Conservation (phyloP, 2,888 invertebrate species). For the Lathronympha strigana region DNA sequence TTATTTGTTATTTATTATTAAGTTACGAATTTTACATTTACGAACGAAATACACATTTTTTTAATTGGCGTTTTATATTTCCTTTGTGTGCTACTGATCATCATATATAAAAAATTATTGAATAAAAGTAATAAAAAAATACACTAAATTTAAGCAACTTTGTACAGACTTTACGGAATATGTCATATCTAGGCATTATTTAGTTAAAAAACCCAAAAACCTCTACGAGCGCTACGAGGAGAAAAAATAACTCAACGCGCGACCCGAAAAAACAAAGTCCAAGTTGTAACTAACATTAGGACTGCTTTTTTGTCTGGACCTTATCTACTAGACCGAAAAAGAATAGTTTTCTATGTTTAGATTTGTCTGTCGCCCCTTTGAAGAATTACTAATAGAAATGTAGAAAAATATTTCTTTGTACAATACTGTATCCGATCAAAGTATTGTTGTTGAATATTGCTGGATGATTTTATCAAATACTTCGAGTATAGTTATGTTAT, state of each 20-base stretch:
- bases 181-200: too few relatives aligned
- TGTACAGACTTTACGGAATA: too few relatives aligned
- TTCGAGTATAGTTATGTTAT: too few relatives aligned
- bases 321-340: not conserved
- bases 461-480: too few relatives aligned
- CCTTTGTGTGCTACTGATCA: too few relatives aligned
- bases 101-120: too few relatives aligned
- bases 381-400: not conserved
- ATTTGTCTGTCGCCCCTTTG: not conserved
- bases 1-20: too few relatives aligned
- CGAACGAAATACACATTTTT: not conserved
- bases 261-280: not conserved
- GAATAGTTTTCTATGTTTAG: conserved; percentile 5
- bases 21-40: too few relatives aligned
- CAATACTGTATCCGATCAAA: not conserved
- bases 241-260: conserved; percentile 17
- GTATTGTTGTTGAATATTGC: too few relatives aligned
- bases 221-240: not conserved
- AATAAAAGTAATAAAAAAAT: too few relatives aligned
- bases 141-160: too few relatives aligned
- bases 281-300: not conserved
- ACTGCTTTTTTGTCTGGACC: not conserved
- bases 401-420: not conserved
- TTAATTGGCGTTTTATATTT: not conserved
- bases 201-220: not conserved